Base-by-base conservation (phyloP, 2,888 invertebrate genomes). In the Peribatodes rhomboidaria region DNA sequence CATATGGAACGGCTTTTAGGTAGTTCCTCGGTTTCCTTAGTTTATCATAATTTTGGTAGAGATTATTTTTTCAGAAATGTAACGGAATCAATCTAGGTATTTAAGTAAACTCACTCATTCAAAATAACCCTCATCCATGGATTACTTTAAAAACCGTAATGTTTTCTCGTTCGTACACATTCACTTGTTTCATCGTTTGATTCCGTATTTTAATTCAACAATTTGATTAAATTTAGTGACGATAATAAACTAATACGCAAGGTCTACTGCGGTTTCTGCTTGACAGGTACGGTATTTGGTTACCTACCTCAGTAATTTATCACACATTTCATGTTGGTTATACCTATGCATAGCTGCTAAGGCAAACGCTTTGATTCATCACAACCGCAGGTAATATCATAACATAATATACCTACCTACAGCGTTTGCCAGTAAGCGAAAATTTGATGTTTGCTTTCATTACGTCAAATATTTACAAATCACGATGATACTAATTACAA, bases 191-290 rank as follows among this genome's bases (percentile, higher is more conserved):
- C 6, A 39, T 39, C 39, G 39, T 39, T 14, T 7, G 7, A 27
- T 47, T 0, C 33, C 10, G 11, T 50, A 7, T 35, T 50, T 35
- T 18, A 20, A 33, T 8, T 35, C 11, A 35, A 2, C 6, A 35
- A 4, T 13, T 18, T 1, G 1, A 3, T 35, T 18, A 16, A n/a
- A 55, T 53, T 57, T 44, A 50, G 41, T 16, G 54, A 39, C 54
- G 60, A 49, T 53, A 44, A 50, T 54, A 14, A 61, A 44, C 64
- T 54, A 61, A 65, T 59, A 69, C 69, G 65, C 77, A 81, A 78
- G 80, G 80, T 64, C 70, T 73, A 69, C 55, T 76, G 80, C 71
- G 76, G 76, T 75, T 71, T 70, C 66, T 70, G 62, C 65, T 52
- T 68, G 67, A 66, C 73, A 71, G 68, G 64, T 70, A 46, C 20